Conservation (phyloP, 1,140 invertebrate species). For the Anoplolepis gracilipes region DNA sequence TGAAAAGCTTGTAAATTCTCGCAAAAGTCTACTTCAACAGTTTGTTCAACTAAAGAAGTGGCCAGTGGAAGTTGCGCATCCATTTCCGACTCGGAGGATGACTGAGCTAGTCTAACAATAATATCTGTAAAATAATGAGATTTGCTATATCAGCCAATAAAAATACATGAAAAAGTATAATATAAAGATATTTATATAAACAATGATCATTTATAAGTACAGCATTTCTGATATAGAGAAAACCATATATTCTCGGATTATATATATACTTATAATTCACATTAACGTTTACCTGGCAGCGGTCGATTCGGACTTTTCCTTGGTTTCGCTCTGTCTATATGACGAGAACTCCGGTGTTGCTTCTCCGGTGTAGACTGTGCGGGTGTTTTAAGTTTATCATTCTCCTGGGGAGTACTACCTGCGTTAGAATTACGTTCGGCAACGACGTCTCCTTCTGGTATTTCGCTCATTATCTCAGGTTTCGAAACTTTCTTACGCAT, state of each 20-base stretch:
- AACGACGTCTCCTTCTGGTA: constrained; percentile 63
- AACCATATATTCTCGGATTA: not conserved
- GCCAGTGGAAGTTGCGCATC: constrained; percentile 67
- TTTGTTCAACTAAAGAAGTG: constrained; percentile 72
- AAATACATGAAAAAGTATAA: not conserved
- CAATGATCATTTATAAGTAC: constrained; percentile 3
- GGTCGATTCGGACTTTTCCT: constrained; percentile 85
- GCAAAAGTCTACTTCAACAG: constrained; percentile 83
- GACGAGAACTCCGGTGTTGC: constrained; percentile 69
- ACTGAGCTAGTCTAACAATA: constrained; percentile 76
- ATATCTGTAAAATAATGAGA: constrained; percentile 74
- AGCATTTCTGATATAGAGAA: not conserved
- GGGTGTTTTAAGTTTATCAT: constrained; percentile 67
- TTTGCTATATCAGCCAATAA: too few species aligned
- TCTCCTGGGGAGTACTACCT: constrained; percentile 58
- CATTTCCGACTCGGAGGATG: constrained; percentile 81
- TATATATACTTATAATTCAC: not conserved
- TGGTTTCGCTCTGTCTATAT: constrained; percentile 86
- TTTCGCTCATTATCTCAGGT: constrained; percentile 63
- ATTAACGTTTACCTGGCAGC: constrained; percentile 80
- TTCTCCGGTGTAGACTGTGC: constrained; percentile 70
- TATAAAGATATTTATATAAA: constrained; percentile 12
- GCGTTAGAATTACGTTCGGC: constrained; percentile 48
- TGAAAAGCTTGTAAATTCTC: constrained; percentile 85
- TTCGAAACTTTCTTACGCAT: constrained; percentile 77